Conservation (phyloP, 2,888 invertebrate species). For the Reticulitermes lucifugus region DNA sequence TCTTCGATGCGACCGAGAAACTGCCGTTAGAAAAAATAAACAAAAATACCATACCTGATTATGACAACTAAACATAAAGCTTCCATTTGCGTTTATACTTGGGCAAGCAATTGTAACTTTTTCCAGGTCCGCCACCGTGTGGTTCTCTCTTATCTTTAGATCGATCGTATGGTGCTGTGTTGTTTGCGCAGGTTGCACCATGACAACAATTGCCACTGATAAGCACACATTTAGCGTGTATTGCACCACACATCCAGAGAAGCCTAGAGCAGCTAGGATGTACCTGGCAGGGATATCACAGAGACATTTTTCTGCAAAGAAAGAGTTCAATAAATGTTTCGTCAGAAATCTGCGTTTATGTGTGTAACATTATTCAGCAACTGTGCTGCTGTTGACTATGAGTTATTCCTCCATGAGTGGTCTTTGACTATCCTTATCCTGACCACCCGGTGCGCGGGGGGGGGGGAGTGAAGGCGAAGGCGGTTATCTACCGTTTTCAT, state of each 20-base stretch:
- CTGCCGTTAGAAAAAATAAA: too few relatives aligned
- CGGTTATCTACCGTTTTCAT: too few relatives aligned
- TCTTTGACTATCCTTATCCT: too few relatives aligned
- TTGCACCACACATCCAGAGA: slow-evolving; percentile 33
- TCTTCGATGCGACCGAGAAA: too few relatives aligned
- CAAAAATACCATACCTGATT: background rate
- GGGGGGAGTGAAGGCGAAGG: too few relatives aligned
- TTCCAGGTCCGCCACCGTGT: background rate
- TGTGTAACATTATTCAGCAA: too few relatives aligned
- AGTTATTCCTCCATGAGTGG: too few relatives aligned
- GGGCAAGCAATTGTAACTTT: background rate
- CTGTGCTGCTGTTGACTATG: too few relatives aligned
- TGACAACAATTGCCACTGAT: slow-evolving; percentile 43
- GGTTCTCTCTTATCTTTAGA: background rate
- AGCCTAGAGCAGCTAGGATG: slow-evolving; percentile 38
- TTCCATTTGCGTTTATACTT: background rate
- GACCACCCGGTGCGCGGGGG: too few relatives aligned
- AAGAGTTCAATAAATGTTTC: background rate
- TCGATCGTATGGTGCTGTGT: background rate
- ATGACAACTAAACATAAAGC: background rate
- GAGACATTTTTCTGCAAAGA: background rate
- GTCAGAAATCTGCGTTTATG: too few relatives aligned
- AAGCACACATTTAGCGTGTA: slow-evolving; percentile 41
- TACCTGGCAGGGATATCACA: slow-evolving; percentile 26
- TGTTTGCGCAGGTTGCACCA: slow-evolving; percentile 2